Evolutionary conservation across 2,888 invertebrate genomes (phyloP).

Genomic region (Leptopilina myrica): DNA sequence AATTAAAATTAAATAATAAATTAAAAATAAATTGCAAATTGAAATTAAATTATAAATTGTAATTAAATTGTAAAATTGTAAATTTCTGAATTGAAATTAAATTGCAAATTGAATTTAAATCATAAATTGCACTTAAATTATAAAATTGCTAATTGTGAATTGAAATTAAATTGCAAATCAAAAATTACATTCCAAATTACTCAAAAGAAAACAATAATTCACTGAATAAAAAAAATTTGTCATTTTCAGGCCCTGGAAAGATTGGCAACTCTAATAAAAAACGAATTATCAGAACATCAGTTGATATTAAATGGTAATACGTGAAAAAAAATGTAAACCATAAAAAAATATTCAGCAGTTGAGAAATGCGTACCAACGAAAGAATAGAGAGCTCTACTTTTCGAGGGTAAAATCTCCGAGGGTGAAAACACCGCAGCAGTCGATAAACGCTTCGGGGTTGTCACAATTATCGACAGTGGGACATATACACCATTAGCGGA

Average conservation of each 20-base stretch:
- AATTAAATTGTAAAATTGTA: background rate
- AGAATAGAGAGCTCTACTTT: too few relatives aligned
- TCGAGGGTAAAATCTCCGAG: background rate
- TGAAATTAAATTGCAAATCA: too few relatives aligned
- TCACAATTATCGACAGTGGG: too few relatives aligned
- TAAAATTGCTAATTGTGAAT: too few relatives aligned
- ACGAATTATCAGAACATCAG: constrained; percentile 77
- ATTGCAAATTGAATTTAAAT: too few relatives aligned
- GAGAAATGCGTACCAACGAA: background rate
- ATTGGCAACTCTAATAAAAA: constrained; percentile 80
- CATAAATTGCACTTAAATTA: background rate
- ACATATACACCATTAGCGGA: too few relatives aligned
- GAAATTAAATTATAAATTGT: too few relatives aligned
- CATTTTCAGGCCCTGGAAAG: constrained; percentile 78
- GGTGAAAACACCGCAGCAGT: background rate
- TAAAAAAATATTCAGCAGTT: background rate
- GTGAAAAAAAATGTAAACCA: constrained; percentile 52
- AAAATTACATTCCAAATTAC: too few relatives aligned
- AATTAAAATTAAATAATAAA: too few relatives aligned
- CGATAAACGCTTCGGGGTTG: too few relatives aligned
- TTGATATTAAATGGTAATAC: constrained; percentile 61
- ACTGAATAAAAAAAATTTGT: constrained; percentile 17
- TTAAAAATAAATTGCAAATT: too few relatives aligned
- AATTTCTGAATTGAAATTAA: too few relatives aligned
- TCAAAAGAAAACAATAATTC: background rate